Base-by-base conservation (phyloP, 1,140 invertebrate species). In the Hylaeus volcanicus region DNA sequence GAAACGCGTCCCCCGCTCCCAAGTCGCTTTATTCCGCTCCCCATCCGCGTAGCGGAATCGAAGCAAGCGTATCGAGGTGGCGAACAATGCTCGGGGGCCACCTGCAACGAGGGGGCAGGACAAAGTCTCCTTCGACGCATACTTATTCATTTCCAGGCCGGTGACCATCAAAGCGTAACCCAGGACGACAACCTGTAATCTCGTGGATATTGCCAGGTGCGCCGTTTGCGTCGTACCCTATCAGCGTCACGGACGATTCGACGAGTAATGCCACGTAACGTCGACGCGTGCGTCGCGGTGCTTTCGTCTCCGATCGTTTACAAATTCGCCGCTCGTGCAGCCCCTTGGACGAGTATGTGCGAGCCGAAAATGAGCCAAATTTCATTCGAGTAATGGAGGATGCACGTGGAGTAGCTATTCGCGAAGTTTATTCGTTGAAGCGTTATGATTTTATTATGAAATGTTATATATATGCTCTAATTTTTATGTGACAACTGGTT, bases 131-230 rank as follows among this genome's bases (percentile, higher is more conserved):
- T 70, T 82, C 76, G 76, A 73, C 69, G 76, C 69, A 43, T 72
- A 82, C 69, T 82, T 82, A 82, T 79, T 79, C 75, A 79, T 79
- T 82, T 82, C 81, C 76, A 79, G 63, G 73, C 63, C 81, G 81
- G 65, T 68, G 81, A 79, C 69, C 76, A 82, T 71, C 60, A 76
- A 76, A 83, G 82, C 72, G 48, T 81, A 75, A 69, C 53, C 43
- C 58, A 65, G 61, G 43, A 41, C 65, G 65, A 74, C 82, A 71
- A 81, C 56, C 78, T 74, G 72, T 81, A 83, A 83, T 83, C 82
- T 76, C 72, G 72, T 71, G 79, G 72, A 83, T 83, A 83, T 74
- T 73, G 73, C 82, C 82, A 83, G 82, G 82, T 83, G 82, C 66
- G 70, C 72, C 61, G 66, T 43, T 72, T 55, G 51, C 56, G 80